Evolutionary conservation across 2,888 invertebrate genomes (phyloP), one percentile per base, ranked within the genome.

Genomic region (Phaonia tiefii): DNA sequence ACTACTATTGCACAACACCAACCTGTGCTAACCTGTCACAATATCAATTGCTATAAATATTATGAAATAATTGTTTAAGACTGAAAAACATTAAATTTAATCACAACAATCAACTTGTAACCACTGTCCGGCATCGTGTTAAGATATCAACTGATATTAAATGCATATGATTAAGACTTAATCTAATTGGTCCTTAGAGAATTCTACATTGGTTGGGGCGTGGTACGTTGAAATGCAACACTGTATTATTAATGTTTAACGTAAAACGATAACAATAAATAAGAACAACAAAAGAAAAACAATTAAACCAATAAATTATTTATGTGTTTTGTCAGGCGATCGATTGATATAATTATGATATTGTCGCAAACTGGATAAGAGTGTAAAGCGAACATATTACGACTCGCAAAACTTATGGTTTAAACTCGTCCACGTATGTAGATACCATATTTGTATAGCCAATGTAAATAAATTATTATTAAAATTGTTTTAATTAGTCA

Each of bases 391-490:
- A 8, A 5, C 31, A 31, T 8, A 5, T n/a, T n/a, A n/a, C n/a
- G n/a, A n/a, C n/a, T n/a, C n/a, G n/a, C n/a, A n/a, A n/a, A n/a
- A n/a, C n/a, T n/a, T n/a, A n/a, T n/a, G n/a, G n/a, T n/a, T n/a
- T n/a, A n/a, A n/a, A n/a, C n/a, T n/a, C n/a, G n/a, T n/a, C n/a
- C n/a, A n/a, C n/a, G n/a, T n/a, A n/a, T n/a, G 31, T 31, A 8
- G 4, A 31, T 31, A 31, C 31, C 31, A 31, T 31, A 31, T 31
- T 5, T 31, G 31, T 31, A 31, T 31, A n/a, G n/a, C 39, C 17
- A 3, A 11, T 44, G n/a, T 25, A 63, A 60, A 63, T 51, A 44
- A 77, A 72, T 72, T 25, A 31, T 60, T 66, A 70, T 72, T 72
- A 42, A 60, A 49, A 49, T 8, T 17, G 25, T 51, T 39, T 78